Percentiles rank a stretch among this genome's conserved stretches.
Conservation (phyloP, 2,888 invertebrate species). For the Psylliodes chrysocephalus region DNA sequence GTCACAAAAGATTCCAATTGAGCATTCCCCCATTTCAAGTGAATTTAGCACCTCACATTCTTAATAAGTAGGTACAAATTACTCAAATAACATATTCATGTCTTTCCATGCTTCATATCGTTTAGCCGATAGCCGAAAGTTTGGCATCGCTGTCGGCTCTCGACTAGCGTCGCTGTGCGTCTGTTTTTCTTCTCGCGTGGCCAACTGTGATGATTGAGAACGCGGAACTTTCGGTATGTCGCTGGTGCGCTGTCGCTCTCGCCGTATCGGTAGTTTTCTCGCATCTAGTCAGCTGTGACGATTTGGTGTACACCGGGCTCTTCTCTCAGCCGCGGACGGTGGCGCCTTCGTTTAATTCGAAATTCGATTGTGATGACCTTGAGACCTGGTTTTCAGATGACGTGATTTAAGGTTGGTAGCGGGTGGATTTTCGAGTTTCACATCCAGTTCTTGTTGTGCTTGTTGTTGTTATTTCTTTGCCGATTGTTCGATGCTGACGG, state of each 20-base stretch:
- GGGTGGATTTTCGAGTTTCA: slow-evolving; percentile 4
- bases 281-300: slow-evolving; percentile 10
- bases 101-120: too few relatives aligned
- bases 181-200: slow-evolving; percentile 7
- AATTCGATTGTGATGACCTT: slow-evolving; percentile 22
- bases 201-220: slow-evolving; percentile 13
- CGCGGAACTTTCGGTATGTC: slow-evolving; percentile 18
- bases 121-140: background rate
- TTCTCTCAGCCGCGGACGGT: background rate
- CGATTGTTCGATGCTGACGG: background rate
- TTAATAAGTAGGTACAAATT: too few relatives aligned
- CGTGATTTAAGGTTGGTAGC: slow-evolving; percentile 23
- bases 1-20: too few relatives aligned
- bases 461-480: background rate
- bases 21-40: background rate
- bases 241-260: background rate
- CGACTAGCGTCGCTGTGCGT: background rate
- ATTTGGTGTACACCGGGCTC: background rate
- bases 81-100: too few relatives aligned
- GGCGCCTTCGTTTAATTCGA: slow-evolving; percentile 23
- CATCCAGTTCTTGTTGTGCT: background rate
- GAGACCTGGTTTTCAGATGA: slow-evolving; percentile 27
- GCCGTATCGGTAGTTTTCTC: slow-evolving; percentile 10
- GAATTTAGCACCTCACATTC: too few relatives aligned
- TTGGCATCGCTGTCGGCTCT: background rate